Conservation (phyloP, 1,140 invertebrate species). For the Drosophila subobscura region DNA sequence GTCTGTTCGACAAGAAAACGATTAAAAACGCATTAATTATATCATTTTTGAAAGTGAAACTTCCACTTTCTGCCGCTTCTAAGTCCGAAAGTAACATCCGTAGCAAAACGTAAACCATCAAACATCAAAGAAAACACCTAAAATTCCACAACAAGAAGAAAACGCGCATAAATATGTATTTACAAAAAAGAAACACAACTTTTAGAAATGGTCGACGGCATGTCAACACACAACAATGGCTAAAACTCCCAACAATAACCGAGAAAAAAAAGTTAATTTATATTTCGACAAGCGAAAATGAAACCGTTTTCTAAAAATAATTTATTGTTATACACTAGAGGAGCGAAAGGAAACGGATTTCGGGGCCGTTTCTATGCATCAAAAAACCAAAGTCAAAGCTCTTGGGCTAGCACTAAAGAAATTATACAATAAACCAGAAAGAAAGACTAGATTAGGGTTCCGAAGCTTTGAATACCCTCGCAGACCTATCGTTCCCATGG, state of each 20-base stretch:
- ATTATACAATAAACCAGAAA: constrained; percentile 27
- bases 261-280: constrained; percentile 17
- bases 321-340: constrained; percentile 50
- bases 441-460: constrained; percentile 5
- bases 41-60: constrained; percentile 73
- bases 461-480: no score
- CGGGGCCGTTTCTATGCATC: constrained; percentile 30
- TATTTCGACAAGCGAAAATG: constrained; percentile 53
- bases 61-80: constrained; percentile 73
- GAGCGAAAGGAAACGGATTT: constrained; percentile 60
- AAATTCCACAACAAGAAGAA: constrained; percentile 30
- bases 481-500: no score
- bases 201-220: constrained; percentile 14
- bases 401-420: constrained; percentile 15
- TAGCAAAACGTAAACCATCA: constrained; percentile 73
- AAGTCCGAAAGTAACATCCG: constrained; percentile 26
- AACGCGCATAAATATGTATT: constrained; percentile 57
- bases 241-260: constrained; percentile 47
- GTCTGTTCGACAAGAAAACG: constrained; percentile 11
- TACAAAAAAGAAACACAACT: constrained; percentile 20
- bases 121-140: constrained; percentile 33
- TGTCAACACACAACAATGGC: constrained; percentile 23
- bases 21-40: constrained; percentile 78
- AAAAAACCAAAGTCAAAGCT: constrained; percentile 35
- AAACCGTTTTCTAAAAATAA: constrained; percentile 77